phyloP scores from a whole-genome alignment of 2,888 invertebrate genomes.

The Xanthia icteritia region DNA sequence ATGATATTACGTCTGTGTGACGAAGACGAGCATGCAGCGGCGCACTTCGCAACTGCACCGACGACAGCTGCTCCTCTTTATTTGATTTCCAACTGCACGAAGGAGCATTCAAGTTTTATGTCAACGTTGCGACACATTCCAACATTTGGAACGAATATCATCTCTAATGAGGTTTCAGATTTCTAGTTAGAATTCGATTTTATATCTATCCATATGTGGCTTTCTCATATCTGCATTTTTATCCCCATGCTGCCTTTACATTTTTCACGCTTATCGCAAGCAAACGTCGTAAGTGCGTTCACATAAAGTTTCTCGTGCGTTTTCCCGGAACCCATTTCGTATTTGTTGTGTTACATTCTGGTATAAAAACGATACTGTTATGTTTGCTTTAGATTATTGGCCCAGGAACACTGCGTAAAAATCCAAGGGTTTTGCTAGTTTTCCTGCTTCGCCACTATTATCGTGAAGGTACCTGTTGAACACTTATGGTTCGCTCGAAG shows the following conservation, averaged over 20 bases:
- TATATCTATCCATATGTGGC: constrained; percentile 52
- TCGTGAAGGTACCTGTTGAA: constrained; percentile 20
- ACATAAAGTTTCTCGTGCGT: constrained; percentile 45
- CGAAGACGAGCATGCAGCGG: constrained; percentile 79
- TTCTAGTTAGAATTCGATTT: constrained; percentile 68
- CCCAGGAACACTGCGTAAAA: neutral
- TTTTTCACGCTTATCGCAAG: constrained; percentile 43
- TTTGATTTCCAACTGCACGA: constrained; percentile 85
- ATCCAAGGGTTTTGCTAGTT: constrained; percentile 18
- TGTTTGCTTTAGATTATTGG: constrained; percentile 10
- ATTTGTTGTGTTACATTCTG: constrained; percentile 38
- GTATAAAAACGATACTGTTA: constrained; percentile 14
- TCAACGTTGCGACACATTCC: constrained; percentile 71
- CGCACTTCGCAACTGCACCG: constrained; percentile 81
- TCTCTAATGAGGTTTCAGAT: constrained; percentile 74
- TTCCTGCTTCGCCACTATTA: constrained; percentile 16
- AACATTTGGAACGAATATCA: constrained; percentile 70
- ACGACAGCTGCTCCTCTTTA: constrained; percentile 85
- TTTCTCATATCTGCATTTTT: constrained; percentile 35
- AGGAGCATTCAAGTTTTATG: constrained; percentile 80
- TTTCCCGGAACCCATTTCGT: constrained; percentile 38
- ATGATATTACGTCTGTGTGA: constrained; percentile 79
- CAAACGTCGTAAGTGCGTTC: constrained; percentile 41
- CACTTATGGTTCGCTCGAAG: constrained; percentile 40
- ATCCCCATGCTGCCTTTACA: constrained; percentile 34